Conservation (phyloP, 2,113 vertebrate genomes). For the Ophthalmolycus amberensis region DNA sequence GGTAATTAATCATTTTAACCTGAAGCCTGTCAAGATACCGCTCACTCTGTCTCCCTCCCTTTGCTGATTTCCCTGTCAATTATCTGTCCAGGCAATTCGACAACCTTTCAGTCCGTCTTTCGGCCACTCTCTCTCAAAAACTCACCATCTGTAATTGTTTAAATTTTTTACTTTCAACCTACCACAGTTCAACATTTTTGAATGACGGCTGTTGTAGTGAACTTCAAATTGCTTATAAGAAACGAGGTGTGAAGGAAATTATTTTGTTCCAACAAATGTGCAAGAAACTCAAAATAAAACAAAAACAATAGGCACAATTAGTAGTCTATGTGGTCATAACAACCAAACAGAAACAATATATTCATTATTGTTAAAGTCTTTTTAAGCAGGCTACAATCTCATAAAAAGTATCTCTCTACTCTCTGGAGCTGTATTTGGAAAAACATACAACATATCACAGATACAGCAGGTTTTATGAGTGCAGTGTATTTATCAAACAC, state of each 20-base stretch:
- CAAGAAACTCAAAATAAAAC: background rate
- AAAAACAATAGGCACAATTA: background rate
- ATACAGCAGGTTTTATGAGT: background rate
- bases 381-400: background rate
- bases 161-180: constrained; percentile 84
- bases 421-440: background rate
- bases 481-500: constrained; percentile 2
- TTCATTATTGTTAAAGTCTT: background rate
- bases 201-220: constrained; percentile 68
- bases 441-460: background rate
- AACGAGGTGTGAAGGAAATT: constrained; percentile 24
- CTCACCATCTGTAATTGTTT: constrained; percentile 93
- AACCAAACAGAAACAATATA: background rate
- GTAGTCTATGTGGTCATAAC: background rate
- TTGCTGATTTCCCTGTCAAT: constrained; percentile 92
- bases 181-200: constrained; percentile 78
- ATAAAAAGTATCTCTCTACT: background rate
- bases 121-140: constrained; percentile 72
- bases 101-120: constrained; percentile 78
- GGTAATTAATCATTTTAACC: constrained; percentile 97
- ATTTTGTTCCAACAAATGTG: background rate
- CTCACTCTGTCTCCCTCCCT: constrained; percentile 80
- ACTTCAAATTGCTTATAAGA: constrained; percentile 41
- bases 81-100: constrained; percentile 79
- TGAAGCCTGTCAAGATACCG: constrained; percentile 93